Evolutionary conservation across 2,888 invertebrate genomes (phyloP).

Genomic region (Chrysolina americana): DNA sequence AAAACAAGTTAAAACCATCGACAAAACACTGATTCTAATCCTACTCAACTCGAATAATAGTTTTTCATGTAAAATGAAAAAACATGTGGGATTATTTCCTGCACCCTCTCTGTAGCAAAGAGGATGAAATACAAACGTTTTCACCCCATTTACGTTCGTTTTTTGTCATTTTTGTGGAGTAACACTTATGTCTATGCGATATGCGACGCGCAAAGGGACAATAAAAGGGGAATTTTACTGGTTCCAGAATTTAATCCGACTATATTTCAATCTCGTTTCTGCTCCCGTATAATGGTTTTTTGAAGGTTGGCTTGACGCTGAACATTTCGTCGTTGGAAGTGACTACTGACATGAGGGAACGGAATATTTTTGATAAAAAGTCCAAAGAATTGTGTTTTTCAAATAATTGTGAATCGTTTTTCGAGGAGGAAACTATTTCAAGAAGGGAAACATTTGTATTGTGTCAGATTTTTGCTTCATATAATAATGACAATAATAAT

Average conservation of each 20-base stretch:
- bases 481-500: no score
- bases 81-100: conserved; percentile 48
- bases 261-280: conserved; percentile 57
- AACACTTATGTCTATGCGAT: conserved; percentile 59
- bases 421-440: no score
- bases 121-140: conserved; percentile 56
- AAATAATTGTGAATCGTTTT: no score
- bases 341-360: not conserved
- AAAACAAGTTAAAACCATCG: no score
- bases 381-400: not conserved
- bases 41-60: conserved; percentile 39
- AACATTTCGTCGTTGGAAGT: conserved; percentile 36
- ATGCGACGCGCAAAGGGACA: conserved; percentile 62
- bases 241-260: conserved; percentile 58
- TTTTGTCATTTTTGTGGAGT: conserved; percentile 66
- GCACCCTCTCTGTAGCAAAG: conserved; percentile 48
- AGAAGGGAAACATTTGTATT: no score
- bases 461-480: no score
- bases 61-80: conserved; percentile 34
- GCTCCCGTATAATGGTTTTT: conserved; percentile 49
- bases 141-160: conserved; percentile 65
- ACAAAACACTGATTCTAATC: conserved; percentile 22
- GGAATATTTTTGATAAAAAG: not conserved
- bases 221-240: conserved; percentile 63
- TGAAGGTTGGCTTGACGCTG: conserved; percentile 43